Conservation (phyloP, 2,888 invertebrate species). For the Phalera bucephala region DNA sequence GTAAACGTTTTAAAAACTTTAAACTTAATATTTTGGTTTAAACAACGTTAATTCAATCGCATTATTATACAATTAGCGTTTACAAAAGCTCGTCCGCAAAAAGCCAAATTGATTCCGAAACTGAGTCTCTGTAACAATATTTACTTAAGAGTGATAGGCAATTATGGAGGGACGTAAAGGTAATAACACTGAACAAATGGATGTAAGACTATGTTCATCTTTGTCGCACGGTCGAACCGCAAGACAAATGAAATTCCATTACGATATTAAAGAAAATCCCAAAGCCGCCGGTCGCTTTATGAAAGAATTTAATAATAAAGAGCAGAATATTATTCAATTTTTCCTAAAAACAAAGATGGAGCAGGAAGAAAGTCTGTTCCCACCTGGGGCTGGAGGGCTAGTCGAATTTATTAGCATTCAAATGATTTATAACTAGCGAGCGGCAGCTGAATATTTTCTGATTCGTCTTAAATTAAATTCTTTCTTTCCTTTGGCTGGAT, state of each 20-base stretch:
- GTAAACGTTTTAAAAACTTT: too few species aligned
- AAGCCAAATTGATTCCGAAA: conserved; percentile 24
- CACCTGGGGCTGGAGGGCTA: conserved; percentile 72
- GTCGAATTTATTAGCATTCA: conserved; percentile 83
- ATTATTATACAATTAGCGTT: neutral
- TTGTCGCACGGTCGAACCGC: conserved; percentile 46
- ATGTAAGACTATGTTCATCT: conserved; percentile 44
- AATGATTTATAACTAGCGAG: conserved; percentile 82
- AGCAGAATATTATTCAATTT: conserved; percentile 75
- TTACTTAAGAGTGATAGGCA: conserved; percentile 30
- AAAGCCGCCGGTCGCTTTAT: conserved; percentile 71
- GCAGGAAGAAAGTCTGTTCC: conserved; percentile 72
- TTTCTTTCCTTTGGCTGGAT: conserved; percentile 80
- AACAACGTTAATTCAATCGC: neutral
- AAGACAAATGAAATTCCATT: conserved; percentile 75
- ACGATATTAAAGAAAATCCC: conserved; percentile 75
- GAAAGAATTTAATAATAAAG: conserved; percentile 78
- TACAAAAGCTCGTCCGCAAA: conserved; percentile 12
- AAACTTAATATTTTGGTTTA: too few species aligned
- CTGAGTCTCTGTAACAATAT: conserved; percentile 18
- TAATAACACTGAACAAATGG: conserved; percentile 33
- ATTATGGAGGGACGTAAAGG: conserved; percentile 31
- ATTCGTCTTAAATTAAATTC: conserved; percentile 82
- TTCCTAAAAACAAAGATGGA: conserved; percentile 75
- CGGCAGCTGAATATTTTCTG: conserved; percentile 81